Percentiles rank a stretch among this genome's conserved stretches.
phyloP scores from a whole-genome alignment of 2,113 vertebrate species.

The Engystomops pustulosus region DNA sequence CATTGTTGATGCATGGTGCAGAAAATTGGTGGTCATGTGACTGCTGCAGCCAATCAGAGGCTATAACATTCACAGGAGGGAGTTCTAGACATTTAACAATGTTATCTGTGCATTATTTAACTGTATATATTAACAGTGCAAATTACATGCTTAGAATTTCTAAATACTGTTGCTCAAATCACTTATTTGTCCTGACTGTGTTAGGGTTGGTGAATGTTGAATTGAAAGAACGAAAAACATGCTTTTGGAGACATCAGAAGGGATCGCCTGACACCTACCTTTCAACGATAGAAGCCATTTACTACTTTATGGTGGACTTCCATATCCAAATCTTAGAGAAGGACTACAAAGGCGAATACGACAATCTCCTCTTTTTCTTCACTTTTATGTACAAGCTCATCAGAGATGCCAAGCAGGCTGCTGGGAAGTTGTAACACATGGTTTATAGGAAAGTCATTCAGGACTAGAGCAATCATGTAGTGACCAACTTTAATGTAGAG shows the following conservation, averaged over 20 bases:
- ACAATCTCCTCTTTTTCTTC: conserved; percentile 96
- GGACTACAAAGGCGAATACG: conserved; percentile 89
- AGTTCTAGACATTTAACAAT: too few species aligned
- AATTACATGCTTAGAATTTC: too few species aligned
- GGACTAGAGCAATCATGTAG: background rate
- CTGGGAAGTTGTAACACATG: conserved; percentile 74
- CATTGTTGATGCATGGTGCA: too few species aligned
- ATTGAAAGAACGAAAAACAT: conserved; percentile 90
- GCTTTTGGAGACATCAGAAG: conserved; percentile 96
- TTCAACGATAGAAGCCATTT: conserved; percentile 95
- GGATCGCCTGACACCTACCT: conserved; percentile 94
- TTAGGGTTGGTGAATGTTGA: conserved; percentile 91
- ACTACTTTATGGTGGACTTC: conserved; percentile 94
- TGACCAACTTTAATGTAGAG: background rate
- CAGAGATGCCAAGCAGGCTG: conserved; percentile 82
- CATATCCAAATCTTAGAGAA: conserved; percentile 80
- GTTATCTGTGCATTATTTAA: too few species aligned
- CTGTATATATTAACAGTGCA: too few species aligned
- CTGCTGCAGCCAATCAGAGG: too few species aligned
- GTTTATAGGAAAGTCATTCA: background rate
- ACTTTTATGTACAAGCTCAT: conserved; percentile 90
- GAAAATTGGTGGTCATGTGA: too few species aligned
- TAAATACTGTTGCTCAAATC: too few species aligned
- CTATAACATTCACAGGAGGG: too few species aligned
- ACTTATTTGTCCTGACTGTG: conserved; percentile 35